Base-by-base conservation (phyloP, 2,113 vertebrate species). In the Sapayoa aenigma region DNA sequence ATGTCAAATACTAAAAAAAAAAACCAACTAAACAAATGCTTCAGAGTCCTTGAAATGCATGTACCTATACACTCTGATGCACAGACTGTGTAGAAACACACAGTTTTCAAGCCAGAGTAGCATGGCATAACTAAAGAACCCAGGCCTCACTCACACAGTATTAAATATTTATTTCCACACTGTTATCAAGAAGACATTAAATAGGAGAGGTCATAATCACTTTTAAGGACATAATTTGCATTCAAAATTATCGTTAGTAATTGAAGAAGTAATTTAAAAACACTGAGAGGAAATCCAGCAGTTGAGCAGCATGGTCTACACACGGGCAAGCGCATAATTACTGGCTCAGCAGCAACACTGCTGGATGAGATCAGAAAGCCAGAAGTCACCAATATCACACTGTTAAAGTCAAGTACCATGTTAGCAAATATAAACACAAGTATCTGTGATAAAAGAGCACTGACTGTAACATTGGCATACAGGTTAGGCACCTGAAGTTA, bases 201-300 rank as follows among this genome's bases (percentile, higher is more conserved):
- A 85, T 44, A 85, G 31, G 13, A 91, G 53, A 82, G 53, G 69
- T 60, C 66, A 78, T 72, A 42, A 87, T 91, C 62, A 68, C 74
- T 90, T 87, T 60, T 69, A 88, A 90, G 75, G 53, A 76, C 78
- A 65, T 56, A 59, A 93, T 59, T 79, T 72, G 67, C 67, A 95
- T 91, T 82, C 66, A 85, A 56, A 94, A 85, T 94, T 65, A 46
- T 85, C 84, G 75, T 94, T 31, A 84, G 63, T 76, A 93, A 84
- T 6, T 73, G 74, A 23, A 85, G 82, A 75, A 87, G 90, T 16
- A 22, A 94, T 82, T 21, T 87, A 49, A 94, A 71, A 87, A 33
- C 27, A 47, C 73, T n/a, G 39, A 73, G 52, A 86, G 39, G 63
- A 84, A 91, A 93, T 75, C 63, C 62, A 78, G 78, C 81, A 79